Conservation (phyloP, 2,797 vertebrate species). For the Parauchenoglanis ngamensis region DNA sequence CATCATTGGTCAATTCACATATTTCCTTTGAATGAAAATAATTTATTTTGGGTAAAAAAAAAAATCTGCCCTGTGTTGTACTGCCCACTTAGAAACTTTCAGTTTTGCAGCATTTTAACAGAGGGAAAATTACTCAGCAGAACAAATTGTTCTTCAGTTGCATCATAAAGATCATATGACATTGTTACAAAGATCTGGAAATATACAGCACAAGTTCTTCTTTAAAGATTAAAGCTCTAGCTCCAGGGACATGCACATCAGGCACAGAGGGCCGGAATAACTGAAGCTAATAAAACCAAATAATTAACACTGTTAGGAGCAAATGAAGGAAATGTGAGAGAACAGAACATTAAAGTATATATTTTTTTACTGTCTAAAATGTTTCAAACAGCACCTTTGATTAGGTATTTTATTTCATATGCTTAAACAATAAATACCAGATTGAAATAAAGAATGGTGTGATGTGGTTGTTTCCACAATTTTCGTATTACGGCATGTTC, state of each 20-base stretch:
- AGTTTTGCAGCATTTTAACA: neutral
- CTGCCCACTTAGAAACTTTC: neutral
- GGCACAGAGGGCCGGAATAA: neutral
- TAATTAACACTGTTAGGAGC: neutral
- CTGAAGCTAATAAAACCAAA: neutral
- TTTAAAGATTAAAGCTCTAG: neutral
- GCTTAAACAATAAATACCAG: neutral
- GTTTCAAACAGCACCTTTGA: neutral
- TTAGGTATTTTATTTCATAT: neutral
- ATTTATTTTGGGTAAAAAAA: conserved; percentile 57
- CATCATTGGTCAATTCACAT: neutral
- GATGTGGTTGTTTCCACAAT: neutral
- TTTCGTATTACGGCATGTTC: neutral
- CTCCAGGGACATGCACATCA: neutral
- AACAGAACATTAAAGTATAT: neutral
- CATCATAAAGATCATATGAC: conserved; percentile 34
- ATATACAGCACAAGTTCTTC: conserved; percentile 5
- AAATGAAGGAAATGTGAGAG: neutral
- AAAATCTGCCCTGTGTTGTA: conserved; percentile 17
- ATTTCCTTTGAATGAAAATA: neutral
- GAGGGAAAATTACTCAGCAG: neutral
- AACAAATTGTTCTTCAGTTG: neutral
- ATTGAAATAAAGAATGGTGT: neutral
- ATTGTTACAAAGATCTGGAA: conserved; percentile 31
- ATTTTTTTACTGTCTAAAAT: neutral